These are phyloP conservation scores for Electrona antarctica DNA, from an alignment of 2,113 vertebrate species.

Conservation along the genomic window DNA sequence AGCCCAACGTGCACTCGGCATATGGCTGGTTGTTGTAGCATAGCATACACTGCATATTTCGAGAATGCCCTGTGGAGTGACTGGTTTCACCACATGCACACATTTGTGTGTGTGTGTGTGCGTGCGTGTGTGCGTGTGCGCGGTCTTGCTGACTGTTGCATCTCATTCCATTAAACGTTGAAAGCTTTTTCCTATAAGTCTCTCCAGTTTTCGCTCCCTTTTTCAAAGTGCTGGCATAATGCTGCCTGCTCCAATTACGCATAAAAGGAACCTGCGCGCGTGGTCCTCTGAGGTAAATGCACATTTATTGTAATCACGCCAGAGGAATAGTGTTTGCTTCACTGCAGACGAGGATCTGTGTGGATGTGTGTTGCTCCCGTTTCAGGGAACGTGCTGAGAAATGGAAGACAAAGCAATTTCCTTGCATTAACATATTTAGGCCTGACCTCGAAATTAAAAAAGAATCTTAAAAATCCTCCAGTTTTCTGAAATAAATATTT, in stretches of 20 bases:
- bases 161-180: conserved; percentile 36
- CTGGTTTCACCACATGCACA: too few relatives aligned
- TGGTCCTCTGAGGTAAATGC: conserved; percentile 28
- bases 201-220: conserved; percentile 42
- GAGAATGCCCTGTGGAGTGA: too few relatives aligned
- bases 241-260: conserved; percentile 43
- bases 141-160: conserved; percentile 35
- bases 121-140: too few relatives aligned
- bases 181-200: conserved; percentile 39
- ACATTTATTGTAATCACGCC: conserved; percentile 49
- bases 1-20: too few relatives aligned
- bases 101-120: too few relatives aligned
- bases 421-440: too few relatives aligned
- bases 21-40: too few relatives aligned
- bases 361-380: background rate
- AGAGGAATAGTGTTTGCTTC: conserved; percentile 6
- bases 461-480: too few relatives aligned
- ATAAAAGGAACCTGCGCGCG: conserved; percentile 26
- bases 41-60: too few relatives aligned
- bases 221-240: conserved; percentile 37
- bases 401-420: conserved; percentile 22
- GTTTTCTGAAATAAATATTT: too few relatives aligned
- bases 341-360: background rate
- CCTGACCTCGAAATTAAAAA: too few relatives aligned
- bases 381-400: background rate